phyloP scores from a whole-genome alignment of 1,140 invertebrate genomes.

The Lamellibrachia luymesi region DNA sequence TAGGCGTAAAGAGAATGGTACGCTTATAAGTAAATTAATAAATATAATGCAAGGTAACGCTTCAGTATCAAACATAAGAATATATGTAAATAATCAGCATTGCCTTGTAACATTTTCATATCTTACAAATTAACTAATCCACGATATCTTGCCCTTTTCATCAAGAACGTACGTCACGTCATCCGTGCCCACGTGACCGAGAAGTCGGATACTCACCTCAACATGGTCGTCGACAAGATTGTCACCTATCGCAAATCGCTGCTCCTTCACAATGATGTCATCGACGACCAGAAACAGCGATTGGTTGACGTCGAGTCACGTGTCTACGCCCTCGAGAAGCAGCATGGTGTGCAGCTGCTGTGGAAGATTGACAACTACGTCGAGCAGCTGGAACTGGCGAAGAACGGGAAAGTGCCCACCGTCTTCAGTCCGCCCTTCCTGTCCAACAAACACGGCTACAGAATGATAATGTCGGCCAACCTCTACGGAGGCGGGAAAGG shows the following conservation, averaged over 20 bases:
- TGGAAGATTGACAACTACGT: slow-evolving; percentile 88
- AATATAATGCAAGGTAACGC: not conserved
- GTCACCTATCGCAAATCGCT: not conserved
- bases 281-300: slow-evolving; percentile 24
- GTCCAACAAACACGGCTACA: slow-evolving; percentile 93
- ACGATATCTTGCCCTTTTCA: not conserved
- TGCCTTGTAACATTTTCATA: not conserved
- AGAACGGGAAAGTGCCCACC: slow-evolving; percentile 41
- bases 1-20: not conserved
- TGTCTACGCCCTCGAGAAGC: slow-evolving; percentile 37
- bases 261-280: not conserved
- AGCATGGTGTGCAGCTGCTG: slow-evolving; percentile 72
- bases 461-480: slow-evolving; percentile 74
- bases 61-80: not conserved
- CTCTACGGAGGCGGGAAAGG: slow-evolving; percentile 92
- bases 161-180: not conserved
- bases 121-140: slow-evolving; percentile 17
- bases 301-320: slow-evolving; percentile 9
- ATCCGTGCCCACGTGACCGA: not conserved
- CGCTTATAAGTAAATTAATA: not conserved
- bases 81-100: not conserved
- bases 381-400: slow-evolving; percentile 43
- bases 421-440: slow-evolving; percentile 84
- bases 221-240: slow-evolving; percentile 4
- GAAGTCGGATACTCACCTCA: not conserved